Evolutionary conservation across 2,888 invertebrate species (phyloP).

Genomic region (Heliconius hortense): DNA sequence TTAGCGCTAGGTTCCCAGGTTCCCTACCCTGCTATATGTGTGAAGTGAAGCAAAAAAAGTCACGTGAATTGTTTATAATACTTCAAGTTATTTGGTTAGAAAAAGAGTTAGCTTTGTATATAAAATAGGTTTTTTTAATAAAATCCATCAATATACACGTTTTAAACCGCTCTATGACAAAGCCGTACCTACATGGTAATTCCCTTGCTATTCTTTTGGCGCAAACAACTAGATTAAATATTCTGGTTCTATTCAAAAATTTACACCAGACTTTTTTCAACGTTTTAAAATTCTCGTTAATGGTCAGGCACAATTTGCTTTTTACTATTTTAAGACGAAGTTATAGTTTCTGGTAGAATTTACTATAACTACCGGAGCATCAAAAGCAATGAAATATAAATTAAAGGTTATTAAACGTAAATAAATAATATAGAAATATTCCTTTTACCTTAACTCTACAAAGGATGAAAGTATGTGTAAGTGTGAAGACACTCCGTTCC

Average conservation of each 20-base stretch:
- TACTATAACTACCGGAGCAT: no score
- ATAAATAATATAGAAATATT: no score
- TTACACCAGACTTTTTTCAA: constrained; percentile 4
- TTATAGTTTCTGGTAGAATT: background rate
- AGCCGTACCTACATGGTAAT: constrained; percentile 7
- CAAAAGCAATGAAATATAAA: no score
- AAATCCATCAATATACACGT: background rate
- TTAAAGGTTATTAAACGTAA: no score
- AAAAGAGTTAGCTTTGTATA: background rate
- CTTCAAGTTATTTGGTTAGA: no score
- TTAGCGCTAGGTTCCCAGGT: no score
- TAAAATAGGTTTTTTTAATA: background rate
- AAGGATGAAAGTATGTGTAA: no score
- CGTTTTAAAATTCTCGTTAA: background rate
- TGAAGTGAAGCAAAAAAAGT: no score
- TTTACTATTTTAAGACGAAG: background rate
- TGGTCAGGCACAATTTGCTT: background rate
- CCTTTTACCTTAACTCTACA: no score
- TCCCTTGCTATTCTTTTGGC: background rate
- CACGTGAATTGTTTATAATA: no score
- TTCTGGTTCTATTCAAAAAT: constrained; percentile 16
- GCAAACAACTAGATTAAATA: constrained; percentile 6
- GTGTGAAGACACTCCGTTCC: no score
- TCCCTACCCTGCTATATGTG: no score
- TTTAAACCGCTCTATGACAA: background rate